Evolutionary conservation across 2,888 invertebrate species (phyloP).

Genomic region (Latrodectus elegans): DNA sequence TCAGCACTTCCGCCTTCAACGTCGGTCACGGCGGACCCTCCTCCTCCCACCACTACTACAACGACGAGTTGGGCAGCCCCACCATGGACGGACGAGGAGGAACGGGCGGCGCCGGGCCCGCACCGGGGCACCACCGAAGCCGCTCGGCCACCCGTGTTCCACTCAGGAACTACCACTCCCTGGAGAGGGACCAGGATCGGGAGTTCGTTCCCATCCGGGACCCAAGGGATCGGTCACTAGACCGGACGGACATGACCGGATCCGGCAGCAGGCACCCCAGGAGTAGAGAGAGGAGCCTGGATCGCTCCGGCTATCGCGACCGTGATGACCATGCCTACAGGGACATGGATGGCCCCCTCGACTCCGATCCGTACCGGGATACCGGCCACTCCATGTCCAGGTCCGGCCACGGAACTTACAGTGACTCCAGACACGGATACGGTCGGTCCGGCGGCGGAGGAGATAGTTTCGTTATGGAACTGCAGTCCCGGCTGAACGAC

Average conservation of each 20-base stretch:
- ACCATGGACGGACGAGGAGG: constrained; percentile 66
- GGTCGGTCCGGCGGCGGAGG: constrained; percentile 72
- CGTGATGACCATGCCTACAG: constrained; percentile 70
- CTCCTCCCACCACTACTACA: constrained; percentile 67
- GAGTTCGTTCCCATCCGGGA: constrained; percentile 88
- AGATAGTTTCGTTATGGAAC: constrained; percentile 86
- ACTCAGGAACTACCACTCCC: constrained; percentile 77
- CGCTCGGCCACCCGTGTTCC: constrained; percentile 68
- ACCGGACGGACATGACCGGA: constrained; percentile 75
- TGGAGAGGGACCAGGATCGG: constrained; percentile 82
- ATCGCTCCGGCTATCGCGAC: constrained; percentile 76
- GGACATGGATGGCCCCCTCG: constrained; percentile 62
- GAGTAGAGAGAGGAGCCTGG: constrained; percentile 80
- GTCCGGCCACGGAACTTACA: constrained; percentile 27
- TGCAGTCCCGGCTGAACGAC: constrained; percentile 95
- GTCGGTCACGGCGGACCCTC: constrained; percentile 49
- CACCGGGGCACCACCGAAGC: constrained; percentile 65
- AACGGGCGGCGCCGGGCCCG: constrained; percentile 48
- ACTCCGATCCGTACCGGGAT: constrained; percentile 57
- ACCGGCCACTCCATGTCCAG: constrained; percentile 32
- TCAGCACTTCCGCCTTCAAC: constrained; percentile 68
- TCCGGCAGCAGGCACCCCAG: constrained; percentile 69
- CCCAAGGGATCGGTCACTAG: constrained; percentile 82
- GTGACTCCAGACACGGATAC: constrained; percentile 67
- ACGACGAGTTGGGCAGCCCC: constrained; percentile 70